Evolutionary conservation across 1,140 invertebrate genomes (phyloP).

Genomic region (Trialeurodes vaporariorum): DNA sequence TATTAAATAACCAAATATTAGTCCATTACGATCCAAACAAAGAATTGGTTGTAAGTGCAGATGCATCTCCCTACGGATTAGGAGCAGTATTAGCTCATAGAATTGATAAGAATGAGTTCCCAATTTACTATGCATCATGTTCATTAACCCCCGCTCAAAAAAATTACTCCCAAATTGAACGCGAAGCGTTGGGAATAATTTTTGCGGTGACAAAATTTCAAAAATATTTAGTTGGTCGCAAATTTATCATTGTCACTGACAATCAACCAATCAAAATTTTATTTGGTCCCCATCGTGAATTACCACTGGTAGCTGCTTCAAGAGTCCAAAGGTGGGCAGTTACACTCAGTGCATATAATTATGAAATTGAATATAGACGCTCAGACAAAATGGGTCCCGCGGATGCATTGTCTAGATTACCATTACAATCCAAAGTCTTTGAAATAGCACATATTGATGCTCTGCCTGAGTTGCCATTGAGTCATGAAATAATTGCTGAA

Average conservation of each 20-base stretch:
- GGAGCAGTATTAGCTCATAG: conserved; percentile 17
- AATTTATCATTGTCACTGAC: conserved; percentile 39
- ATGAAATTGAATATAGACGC: conserved; percentile 28
- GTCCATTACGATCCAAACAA: too few relatives aligned
- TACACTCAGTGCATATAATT: conserved; percentile 31
- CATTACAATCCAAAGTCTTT: too few relatives aligned
- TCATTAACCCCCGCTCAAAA: conserved; percentile 34
- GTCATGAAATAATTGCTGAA: too few relatives aligned
- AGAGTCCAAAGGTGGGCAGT: conserved; percentile 31
- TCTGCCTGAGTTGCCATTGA: too few relatives aligned
- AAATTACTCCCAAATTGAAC: conserved; percentile 41
- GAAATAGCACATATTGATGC: too few relatives aligned
- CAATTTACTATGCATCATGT: conserved; percentile 37
- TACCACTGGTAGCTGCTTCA: conserved; percentile 28
- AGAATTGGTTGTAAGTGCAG: too few relatives aligned
- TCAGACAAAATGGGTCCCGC: conserved; percentile 25
- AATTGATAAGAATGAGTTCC: conserved; percentile 26
- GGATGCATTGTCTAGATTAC: conserved; percentile 28
- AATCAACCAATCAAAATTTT: conserved; percentile 38
- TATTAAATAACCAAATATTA: too few relatives aligned
- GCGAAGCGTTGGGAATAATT: conserved; percentile 40
- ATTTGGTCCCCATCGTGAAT: conserved; percentile 30
- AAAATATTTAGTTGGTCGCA: conserved; percentile 38
- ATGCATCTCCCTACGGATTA: too few relatives aligned
- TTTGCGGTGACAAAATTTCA: conserved; percentile 42